phyloP scores from a whole-genome alignment of 1,140 invertebrate species.

The Cyphomyrmex costatus region DNA sequence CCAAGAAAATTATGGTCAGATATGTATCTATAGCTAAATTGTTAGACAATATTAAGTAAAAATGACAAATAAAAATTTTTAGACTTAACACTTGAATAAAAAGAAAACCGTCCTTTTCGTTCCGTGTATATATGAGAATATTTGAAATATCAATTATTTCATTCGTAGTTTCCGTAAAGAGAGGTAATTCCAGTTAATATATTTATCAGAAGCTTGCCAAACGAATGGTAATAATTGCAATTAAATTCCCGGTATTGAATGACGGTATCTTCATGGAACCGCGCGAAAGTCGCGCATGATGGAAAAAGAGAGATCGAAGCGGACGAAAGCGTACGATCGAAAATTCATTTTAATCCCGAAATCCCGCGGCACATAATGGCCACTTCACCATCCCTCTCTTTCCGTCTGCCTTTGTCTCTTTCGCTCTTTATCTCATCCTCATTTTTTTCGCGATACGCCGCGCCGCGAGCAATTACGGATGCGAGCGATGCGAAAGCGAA shows the following conservation, averaged over 20 bases:
- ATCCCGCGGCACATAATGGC: conserved; percentile 38
- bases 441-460: conserved; percentile 29
- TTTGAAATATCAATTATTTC: background rate
- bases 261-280: background rate
- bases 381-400: conserved; percentile 35
- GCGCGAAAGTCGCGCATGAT: conserved; percentile 18
- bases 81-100: no score
- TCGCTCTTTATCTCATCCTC: conserved; percentile 13
- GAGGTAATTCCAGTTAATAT: background rate
- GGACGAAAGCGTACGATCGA: conserved; percentile 54
- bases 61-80: no score
- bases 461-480: conserved; percentile 65
- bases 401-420: conserved; percentile 8
- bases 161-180: background rate
- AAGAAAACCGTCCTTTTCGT: no score
- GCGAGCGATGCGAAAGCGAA: conserved; percentile 60
- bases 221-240: conserved; percentile 8
- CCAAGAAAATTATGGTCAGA: no score
- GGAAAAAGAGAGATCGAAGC: background rate
- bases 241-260: background rate
- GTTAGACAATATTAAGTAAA: no score
- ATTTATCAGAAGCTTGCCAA: background rate
- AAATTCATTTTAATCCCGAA: conserved; percentile 39
- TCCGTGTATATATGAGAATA: background rate
- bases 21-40: no score